Evolutionary conservation across 2,797 vertebrate species (phyloP), one percentile per base, ranked within the genome.

Genomic region (Sebastes kiyomatsui): DNA sequence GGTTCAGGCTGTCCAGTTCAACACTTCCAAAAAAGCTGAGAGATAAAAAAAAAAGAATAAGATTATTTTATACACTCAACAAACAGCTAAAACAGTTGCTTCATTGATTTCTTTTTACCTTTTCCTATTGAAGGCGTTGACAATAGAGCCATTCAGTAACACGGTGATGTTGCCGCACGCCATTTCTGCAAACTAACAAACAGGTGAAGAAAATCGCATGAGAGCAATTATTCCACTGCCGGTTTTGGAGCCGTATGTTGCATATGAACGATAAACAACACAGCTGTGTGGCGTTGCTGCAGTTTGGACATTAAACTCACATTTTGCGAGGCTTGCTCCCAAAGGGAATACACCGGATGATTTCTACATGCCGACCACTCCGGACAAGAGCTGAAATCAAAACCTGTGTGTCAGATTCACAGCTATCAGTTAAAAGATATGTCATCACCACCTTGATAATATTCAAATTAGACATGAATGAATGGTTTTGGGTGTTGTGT

Each of bases 141-240:
- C 54, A 61, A 95, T 92, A 0, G 96, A 96, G 0, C 96, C 96
- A 32, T 96, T 96, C 42, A 96, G 87, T 25, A 96, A 84, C 0
- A 96, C 94, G 0, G 96, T 96, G 85, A 96, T 84, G 88, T 96
- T 96, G 55, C 96, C 96, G 59, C 95, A 96, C 0, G 96, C 95
- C 84, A 84, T 89, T 60, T 93, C 93, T 83, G 96, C 96, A 90
- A 96, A 96, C 96, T 96, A 65, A 69, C 8, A 65, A 66, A 71
- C 1, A 3, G 16, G 49, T 60, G 42, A 52, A 23, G 30, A 75
- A 72, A 83, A 1, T 74, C 62, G 6, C 59, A 55, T 2, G 13
- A 66, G 75, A 46, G 13, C 12, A 54, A 59, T 49, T 14, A 70
- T 23, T 25, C 72, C 42, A 20, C 1, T 10, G 1, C 61, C 0